These are phyloP conservation scores for Leptogaster cylindrica DNA, from an alignment of 2,888 invertebrate species.

Conservation along the genomic window DNA sequence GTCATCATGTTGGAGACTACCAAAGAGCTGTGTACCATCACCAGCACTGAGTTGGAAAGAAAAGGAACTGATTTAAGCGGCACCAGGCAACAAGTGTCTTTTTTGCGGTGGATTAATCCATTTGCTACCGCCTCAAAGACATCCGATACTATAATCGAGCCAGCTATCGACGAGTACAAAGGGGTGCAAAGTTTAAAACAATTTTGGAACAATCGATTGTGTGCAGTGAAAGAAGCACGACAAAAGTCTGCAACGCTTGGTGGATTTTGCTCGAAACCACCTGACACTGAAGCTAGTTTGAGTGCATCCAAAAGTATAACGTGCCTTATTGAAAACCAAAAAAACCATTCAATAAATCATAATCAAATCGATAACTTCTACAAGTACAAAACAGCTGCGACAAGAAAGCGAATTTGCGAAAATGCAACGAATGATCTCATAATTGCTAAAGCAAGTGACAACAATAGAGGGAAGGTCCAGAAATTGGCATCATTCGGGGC, in stretches of 20 bases:
- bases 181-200: conserved; percentile 59
- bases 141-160: background rate
- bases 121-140: background rate
- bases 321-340: conserved; percentile 24
- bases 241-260: conserved; percentile 50
- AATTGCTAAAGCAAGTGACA: conserved; percentile 29
- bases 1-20: conserved; percentile 30
- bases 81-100: conserved; percentile 21
- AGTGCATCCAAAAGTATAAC: conserved; percentile 33
- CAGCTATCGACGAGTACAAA: conserved; percentile 52
- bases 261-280: conserved; percentile 16
- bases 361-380: conserved; percentile 60
- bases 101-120: conserved; percentile 35
- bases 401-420: conserved; percentile 42
- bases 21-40: background rate
- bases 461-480: conserved; percentile 13
- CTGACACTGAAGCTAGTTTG: conserved; percentile 3
- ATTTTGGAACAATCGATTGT: conserved; percentile 61
- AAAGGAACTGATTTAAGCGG: conserved; percentile 18
- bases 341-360: conserved; percentile 43
- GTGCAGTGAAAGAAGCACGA: conserved; percentile 47
- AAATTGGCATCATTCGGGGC: conserved; percentile 40
- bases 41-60: background rate
- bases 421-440: conserved; percentile 40
- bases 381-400: conserved; percentile 60